These are phyloP conservation scores for Pocillopora grandis DNA, from an alignment of 92 coral and sea anemone genomes.

Conservation along the genomic window DNA sequence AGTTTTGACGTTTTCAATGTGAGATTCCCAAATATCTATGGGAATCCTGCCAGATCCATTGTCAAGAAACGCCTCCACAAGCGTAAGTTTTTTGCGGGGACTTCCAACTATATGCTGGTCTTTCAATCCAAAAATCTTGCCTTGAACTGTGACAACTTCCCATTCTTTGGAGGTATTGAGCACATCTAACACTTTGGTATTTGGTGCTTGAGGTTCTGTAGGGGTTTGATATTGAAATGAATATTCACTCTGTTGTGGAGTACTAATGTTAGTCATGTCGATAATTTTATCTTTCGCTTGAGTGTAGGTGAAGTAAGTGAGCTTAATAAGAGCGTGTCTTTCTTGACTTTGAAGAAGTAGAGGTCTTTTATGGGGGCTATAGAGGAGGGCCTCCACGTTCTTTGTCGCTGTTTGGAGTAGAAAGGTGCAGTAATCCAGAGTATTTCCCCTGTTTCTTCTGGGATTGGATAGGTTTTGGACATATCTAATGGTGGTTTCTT, in stretches of 20 bases:
- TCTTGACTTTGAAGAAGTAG: conserved; percentile 48
- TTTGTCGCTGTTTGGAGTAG: conserved; percentile 54
- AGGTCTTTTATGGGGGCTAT: conserved; percentile 43
- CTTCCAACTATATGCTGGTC: conserved; percentile 56
- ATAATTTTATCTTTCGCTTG: conserved; percentile 48
- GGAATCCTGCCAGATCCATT: conserved; percentile 52
- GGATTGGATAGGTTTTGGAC: conserved; percentile 54
- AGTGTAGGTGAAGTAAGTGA: conserved; percentile 50
- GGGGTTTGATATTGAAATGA: conserved; percentile 55
- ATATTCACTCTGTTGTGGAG: conserved; percentile 57
- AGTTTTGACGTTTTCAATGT: conserved; percentile 54
- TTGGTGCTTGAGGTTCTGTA: conserved; percentile 45
- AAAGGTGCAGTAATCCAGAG: conserved; percentile 55
- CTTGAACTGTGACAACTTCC: conserved; percentile 51
- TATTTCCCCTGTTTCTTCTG: conserved; percentile 58
- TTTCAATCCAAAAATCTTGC: conserved; percentile 45
- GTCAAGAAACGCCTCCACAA: conserved; percentile 39
- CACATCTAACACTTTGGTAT: conserved; percentile 52
- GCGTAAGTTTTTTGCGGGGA: conserved; percentile 39
- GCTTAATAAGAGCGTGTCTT: conserved; percentile 44
- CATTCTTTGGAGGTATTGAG: conserved; percentile 56
- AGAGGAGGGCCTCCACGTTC: conserved; percentile 55
- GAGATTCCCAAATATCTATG: conserved; percentile 55
- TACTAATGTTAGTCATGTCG: conserved; percentile 53
- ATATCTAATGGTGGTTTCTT: conserved; percentile 49